These are phyloP conservation scores for Opisthocomus hoazin DNA, from an alignment of 2,113 vertebrate genomes.

Conservation along the genomic window DNA sequence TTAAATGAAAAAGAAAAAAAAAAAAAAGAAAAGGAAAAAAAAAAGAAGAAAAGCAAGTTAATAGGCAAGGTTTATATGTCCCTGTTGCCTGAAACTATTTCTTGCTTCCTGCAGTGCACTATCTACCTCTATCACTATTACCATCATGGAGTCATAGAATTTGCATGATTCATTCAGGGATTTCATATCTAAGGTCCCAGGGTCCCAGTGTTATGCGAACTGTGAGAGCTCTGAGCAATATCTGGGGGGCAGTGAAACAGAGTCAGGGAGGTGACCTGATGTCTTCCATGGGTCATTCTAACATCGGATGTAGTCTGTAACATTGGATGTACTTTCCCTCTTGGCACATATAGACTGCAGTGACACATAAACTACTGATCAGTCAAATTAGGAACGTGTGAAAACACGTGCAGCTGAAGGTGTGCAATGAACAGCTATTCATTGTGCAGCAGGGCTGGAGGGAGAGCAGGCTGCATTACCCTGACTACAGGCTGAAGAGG, in stretches of 20 bases:
- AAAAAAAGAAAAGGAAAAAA: accelerated
- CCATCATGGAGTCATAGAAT: not conserved
- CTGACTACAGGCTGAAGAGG: not conserved
- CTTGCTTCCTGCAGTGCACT: not conserved
- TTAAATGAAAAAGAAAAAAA: not conserved
- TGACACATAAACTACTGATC: not conserved
- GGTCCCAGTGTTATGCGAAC: not conserved
- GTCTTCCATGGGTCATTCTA: not conserved
- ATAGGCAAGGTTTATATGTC: not conserved
- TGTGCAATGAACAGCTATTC: not conserved
- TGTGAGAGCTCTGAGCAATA: not conserved
- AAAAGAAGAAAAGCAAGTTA: not conserved
- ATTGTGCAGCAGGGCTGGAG: not conserved
- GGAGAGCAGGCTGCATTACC: not conserved
- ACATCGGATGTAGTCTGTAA: not conserved
- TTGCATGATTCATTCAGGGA: not conserved
- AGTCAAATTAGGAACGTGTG: not conserved
- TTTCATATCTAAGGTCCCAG: not conserved
- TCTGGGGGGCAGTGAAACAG: accelerated
- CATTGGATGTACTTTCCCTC: not conserved
- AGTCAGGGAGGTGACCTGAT: not conserved
- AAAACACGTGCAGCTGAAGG: not conserved
- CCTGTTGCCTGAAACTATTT: not conserved
- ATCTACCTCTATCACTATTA: not conserved
- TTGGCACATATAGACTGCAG: not conserved